Conservation (phyloP, 2,113 vertebrate species). For the Tachuris rubrigastra region DNA sequence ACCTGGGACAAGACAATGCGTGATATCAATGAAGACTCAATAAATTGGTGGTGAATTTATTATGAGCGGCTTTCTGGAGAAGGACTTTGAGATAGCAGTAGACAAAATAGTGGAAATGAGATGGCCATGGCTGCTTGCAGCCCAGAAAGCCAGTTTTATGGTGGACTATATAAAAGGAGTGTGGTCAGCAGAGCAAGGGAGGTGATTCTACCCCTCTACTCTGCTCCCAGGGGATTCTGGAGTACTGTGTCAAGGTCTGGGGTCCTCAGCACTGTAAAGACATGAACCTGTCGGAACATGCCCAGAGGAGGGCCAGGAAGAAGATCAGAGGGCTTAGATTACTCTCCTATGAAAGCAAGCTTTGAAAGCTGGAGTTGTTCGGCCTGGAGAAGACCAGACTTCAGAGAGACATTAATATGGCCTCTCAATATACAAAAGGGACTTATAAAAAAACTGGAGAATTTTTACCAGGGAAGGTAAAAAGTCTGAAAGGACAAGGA, state of each 20-base stretch:
- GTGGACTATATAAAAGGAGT: not conserved
- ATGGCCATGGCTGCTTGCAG: rapidly evolving
- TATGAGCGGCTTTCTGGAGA: not conserved
- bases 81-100: not conserved
- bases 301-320: not conserved
- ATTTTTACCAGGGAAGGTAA: not conserved
- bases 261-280: not conserved
- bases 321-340: not conserved
- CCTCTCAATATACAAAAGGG: not conserved
- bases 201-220: not conserved
- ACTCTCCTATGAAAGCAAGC: not conserved
- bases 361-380: not conserved
- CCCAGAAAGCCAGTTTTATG: not conserved
- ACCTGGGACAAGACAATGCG: not conserved
- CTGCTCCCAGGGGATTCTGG: not conserved
- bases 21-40: not conserved
- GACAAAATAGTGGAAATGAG: not conserved
- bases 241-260: rapidly evolving
- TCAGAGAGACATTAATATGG: not conserved
- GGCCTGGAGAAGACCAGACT: not conserved
- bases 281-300: not conserved
- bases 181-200: not conserved
- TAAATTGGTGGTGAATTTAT: too few species aligned
- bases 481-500: not conserved
- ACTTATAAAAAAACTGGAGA: not conserved